phyloP scores from a whole-genome alignment of 2,797 vertebrate genomes.

The Balearica regulorum region DNA sequence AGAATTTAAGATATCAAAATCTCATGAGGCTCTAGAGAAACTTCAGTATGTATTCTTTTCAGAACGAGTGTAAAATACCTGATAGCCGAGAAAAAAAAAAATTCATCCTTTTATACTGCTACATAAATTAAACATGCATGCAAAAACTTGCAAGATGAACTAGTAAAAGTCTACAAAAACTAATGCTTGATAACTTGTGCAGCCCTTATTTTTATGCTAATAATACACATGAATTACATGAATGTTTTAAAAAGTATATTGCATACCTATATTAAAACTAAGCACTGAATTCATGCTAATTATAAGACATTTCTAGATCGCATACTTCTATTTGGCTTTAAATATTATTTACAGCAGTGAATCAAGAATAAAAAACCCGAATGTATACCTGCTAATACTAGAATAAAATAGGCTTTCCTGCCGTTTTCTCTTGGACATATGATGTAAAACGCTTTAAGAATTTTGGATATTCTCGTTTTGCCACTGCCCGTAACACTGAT shows the following conservation, averaged over 20 bases:
- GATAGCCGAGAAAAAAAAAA: neutral
- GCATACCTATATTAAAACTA: neutral
- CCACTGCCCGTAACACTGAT: constrained; percentile 93
- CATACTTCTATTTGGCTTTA: neutral
- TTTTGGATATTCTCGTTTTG: constrained; percentile 96
- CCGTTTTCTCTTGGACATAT: constrained; percentile 94
- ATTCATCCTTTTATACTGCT: neutral
- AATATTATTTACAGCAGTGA: neutral
- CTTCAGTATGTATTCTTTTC: neutral
- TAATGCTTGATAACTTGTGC: neutral
- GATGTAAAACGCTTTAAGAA: constrained; percentile 97
- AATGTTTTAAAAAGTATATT: neutral
- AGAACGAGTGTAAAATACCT: neutral
- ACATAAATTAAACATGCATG: neutral
- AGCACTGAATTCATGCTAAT: neutral
- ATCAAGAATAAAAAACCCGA: neutral
- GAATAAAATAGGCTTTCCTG: constrained; percentile 89
- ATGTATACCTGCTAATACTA: constrained; percentile 77
- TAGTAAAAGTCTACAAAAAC: neutral
- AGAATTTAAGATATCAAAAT: neutral
- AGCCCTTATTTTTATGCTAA: neutral
- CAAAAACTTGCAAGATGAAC: neutral
- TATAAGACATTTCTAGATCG: neutral
- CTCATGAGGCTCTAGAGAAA: neutral
- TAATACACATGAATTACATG: neutral